A percentile compares a stretch with the other conserved stretches of the same genome.
These are phyloP conservation scores for Atta colombica DNA, from an alignment of 1,140 invertebrate genomes.

Conservation along the genomic window DNA sequence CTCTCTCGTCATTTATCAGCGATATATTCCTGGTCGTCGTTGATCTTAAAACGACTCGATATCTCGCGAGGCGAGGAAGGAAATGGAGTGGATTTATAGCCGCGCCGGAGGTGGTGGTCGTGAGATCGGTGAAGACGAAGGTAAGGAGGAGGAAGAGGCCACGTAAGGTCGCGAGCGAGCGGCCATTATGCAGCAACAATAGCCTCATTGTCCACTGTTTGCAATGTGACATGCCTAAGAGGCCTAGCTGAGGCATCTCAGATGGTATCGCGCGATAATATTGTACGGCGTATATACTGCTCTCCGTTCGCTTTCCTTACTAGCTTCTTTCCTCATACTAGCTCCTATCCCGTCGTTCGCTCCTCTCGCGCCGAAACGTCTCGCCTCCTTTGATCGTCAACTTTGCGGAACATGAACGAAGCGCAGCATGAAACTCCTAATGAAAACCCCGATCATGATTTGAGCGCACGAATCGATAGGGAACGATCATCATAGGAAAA, in stretches of 20 bases:
- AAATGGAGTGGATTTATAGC: conserved; percentile 32
- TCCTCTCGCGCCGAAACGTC: conserved; percentile 66
- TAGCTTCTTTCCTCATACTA: conserved; percentile 54
- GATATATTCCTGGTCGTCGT: conserved; percentile 36
- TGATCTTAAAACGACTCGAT: conserved; percentile 45
- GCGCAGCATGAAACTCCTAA: not conserved
- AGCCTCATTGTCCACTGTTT: conserved; percentile 83
- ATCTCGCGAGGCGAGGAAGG: conserved; percentile 45
- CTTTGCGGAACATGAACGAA: not conserved
- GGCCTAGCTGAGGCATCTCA: conserved; percentile 78
- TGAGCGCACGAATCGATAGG: conserved; percentile 4
- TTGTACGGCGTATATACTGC: conserved; percentile 74
- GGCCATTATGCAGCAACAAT: conserved; percentile 83
- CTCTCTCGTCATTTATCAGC: conserved; percentile 13
- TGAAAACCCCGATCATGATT: conserved; percentile 36
- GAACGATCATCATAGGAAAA: conserved; percentile 8
- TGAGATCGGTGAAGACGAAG: conserved; percentile 64
- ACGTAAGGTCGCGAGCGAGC: conserved; percentile 80
- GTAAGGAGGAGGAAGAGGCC: conserved; percentile 74
- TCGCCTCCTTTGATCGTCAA: conserved; percentile 63
- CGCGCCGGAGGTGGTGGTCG: conserved; percentile 42
- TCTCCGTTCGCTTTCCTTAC: conserved; percentile 74
- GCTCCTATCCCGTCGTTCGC: conserved; percentile 60
- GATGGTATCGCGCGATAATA: conserved; percentile 83
- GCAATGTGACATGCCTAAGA: conserved; percentile 81